Conservation (phyloP, 30 jellyfish, hydroid and myxozoan species). For the Turritopsis dohrnii region DNA sequence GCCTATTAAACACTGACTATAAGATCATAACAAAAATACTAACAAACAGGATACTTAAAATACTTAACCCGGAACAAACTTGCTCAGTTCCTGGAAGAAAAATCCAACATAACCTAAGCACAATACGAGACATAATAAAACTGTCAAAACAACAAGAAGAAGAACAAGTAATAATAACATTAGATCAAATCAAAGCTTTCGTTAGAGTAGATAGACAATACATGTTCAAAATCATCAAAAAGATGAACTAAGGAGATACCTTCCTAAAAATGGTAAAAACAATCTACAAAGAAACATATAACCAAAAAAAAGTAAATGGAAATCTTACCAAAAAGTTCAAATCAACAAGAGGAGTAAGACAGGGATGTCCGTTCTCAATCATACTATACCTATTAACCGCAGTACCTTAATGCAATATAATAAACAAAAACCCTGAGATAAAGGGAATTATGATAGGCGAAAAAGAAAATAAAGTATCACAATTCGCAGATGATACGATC, state of each 20-base stretch:
- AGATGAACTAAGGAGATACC: not conserved
- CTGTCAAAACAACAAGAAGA: not conserved
- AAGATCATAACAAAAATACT: constrained; percentile 25
- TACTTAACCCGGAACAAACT: constrained; percentile 32
- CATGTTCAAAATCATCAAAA: not conserved
- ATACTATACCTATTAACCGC: constrained; percentile 9
- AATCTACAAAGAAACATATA: not conserved
- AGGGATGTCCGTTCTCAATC: constrained; percentile 17
- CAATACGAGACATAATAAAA: constrained; percentile 14
- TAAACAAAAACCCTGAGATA: not conserved
- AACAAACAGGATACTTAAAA: not conserved
- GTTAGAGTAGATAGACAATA: constrained; percentile 37
- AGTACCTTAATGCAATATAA: not conserved
- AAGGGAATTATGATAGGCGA: not conserved
- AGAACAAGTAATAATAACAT: constrained; percentile 4
- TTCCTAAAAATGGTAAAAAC: constrained; percentile 4
- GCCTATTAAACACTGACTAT: constrained; percentile 20
- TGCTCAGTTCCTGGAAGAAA: constrained; percentile 42
- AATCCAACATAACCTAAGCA: constrained; percentile 19
- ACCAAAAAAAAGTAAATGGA: not conserved
- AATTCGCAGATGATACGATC: constrained; percentile 21
- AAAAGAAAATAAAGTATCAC: not conserved
- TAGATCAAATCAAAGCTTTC: constrained; percentile 40
- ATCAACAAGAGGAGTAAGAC: constrained; percentile 10
- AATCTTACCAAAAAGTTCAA: not conserved